Evolutionary conservation across 2,797 vertebrate species (phyloP).

Genomic region (Ceryle rudis): DNA sequence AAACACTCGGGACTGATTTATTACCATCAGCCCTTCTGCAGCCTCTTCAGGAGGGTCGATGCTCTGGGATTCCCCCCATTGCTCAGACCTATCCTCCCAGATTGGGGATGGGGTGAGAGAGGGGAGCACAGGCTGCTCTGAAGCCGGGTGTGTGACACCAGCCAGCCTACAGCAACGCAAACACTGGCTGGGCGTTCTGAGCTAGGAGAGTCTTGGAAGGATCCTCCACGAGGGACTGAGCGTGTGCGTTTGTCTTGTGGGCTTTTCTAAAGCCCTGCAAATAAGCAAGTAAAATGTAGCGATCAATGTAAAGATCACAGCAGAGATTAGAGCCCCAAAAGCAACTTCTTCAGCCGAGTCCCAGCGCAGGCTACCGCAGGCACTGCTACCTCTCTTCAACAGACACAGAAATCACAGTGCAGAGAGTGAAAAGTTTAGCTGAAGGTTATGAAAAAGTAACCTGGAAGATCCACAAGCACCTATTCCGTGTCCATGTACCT

Average conservation of each 20-base stretch:
- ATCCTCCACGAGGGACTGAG: accelerated
- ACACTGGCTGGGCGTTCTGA: background rate
- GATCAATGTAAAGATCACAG: background rate
- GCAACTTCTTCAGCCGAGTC: background rate
- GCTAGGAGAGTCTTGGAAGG: background rate
- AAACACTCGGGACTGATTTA: background rate
- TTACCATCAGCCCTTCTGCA: background rate
- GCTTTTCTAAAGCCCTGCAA: background rate
- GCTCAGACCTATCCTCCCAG: background rate
- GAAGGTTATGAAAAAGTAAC: background rate
- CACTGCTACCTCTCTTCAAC: accelerated
- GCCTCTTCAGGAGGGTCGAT: accelerated
- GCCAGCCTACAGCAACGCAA: background rate
- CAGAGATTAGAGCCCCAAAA: background rate
- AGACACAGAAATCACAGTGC: background rate
- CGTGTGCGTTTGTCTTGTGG: accelerated
- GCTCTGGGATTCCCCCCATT: background rate
- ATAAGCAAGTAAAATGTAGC: background rate
- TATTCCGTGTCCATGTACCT: background rate
- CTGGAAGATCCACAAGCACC: background rate
- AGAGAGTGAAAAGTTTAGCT: accelerated
- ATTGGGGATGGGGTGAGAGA: background rate
- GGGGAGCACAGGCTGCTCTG: accelerated
- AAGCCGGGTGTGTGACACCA: background rate
- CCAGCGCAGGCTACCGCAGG: background rate